Conservation (phyloP, 2,888 invertebrate species). For the Leptinotarsa rubiginosa region DNA sequence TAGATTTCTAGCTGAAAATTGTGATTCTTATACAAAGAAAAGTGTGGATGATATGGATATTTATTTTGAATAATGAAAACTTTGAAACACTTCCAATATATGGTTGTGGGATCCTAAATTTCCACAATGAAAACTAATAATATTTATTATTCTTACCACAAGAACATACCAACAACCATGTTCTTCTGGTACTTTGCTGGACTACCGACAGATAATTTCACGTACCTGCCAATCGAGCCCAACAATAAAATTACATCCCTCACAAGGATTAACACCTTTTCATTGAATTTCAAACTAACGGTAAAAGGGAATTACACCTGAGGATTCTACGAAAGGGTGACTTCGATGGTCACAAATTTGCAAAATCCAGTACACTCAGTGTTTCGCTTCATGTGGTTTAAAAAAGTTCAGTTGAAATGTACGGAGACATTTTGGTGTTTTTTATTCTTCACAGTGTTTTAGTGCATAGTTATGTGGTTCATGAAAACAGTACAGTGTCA, state of each 20-base stretch:
- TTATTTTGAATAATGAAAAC: too few relatives aligned
- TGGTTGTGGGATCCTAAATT: too few relatives aligned
- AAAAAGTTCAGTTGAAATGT: not conserved
- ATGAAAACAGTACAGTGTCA: not conserved
- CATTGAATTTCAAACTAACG: not conserved
- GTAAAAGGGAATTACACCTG: not conserved
- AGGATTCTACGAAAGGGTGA: constrained; percentile 1
- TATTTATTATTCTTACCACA: too few relatives aligned
- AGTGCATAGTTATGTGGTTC: not conserved
- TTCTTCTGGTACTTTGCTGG: not conserved
- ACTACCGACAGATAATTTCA: not conserved
- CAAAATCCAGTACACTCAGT: not conserved
- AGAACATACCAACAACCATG: too few relatives aligned
- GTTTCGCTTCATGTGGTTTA: not conserved
- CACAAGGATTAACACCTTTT: not conserved
- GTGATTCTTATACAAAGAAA: too few relatives aligned
- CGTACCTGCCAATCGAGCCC: not conserved
- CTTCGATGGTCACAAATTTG: not conserved
- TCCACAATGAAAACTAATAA: too few relatives aligned
- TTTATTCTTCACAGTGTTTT: not conserved
- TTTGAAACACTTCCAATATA: too few relatives aligned
- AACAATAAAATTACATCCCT: not conserved
- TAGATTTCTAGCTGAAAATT: too few relatives aligned
- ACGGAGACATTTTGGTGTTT: not conserved
- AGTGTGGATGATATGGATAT: too few relatives aligned